Percentiles rank a stretch among this genome's conserved stretches.
Evolutionary conservation across 2,888 invertebrate species (phyloP).

Genomic region (Himalopsyche kuldschensis): DNA sequence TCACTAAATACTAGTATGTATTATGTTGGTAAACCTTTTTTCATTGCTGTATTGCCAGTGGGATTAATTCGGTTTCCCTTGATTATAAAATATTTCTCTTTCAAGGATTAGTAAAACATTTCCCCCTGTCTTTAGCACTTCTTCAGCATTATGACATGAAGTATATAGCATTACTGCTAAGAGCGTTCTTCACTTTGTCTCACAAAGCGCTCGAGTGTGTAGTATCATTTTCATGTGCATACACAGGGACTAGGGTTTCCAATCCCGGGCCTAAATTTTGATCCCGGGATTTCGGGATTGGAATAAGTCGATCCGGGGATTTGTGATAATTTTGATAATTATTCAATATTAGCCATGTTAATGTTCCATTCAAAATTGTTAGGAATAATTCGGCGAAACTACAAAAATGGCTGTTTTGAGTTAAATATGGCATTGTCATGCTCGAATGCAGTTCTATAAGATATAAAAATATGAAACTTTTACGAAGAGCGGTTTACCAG

Average conservation of each 20-base stretch:
- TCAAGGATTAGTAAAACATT: not conserved
- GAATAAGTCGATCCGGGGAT: too few relatives aligned
- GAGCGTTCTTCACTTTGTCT: not conserved
- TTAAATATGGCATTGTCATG: too few relatives aligned
- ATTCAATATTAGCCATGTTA: too few relatives aligned
- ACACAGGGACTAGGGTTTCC: not conserved
- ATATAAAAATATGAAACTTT: too few relatives aligned
- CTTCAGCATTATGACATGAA: not conserved
- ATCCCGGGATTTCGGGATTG: too few relatives aligned
- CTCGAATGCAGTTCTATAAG: too few relatives aligned
- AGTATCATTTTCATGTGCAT: not conserved
- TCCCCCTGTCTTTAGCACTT: not conserved
- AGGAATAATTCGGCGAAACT: too few relatives aligned
- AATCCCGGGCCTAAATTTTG: too few relatives aligned
- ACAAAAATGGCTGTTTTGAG: too few relatives aligned
- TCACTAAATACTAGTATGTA: not conserved
- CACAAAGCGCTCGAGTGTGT: not conserved
- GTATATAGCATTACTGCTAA: not conserved
- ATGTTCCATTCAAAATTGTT: too few relatives aligned
- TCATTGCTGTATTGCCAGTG: not conserved
- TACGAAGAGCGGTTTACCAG: too few relatives aligned
- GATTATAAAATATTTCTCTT: not conserved
- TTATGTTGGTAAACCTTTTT: not conserved
- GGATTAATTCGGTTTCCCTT: not conserved
- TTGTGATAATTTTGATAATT: too few relatives aligned